phyloP scores from a whole-genome alignment of 2,797 vertebrate species.

The Oryzias sinensis region DNA sequence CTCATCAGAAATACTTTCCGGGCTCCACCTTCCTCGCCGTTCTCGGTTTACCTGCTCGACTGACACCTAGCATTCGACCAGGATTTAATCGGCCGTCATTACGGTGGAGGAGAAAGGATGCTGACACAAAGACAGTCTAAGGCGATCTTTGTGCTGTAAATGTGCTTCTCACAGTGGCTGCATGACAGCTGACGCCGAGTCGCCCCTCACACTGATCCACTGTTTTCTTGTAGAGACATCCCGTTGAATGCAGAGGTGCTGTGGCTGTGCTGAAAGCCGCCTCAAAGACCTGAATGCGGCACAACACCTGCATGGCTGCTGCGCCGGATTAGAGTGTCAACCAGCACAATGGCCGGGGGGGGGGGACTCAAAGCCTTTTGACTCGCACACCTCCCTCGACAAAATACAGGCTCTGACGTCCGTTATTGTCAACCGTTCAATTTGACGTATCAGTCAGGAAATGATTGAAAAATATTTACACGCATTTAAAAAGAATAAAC shows the following conservation, averaged over 20 bases:
- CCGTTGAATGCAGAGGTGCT: slow-evolving; percentile 66
- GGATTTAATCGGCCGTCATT: slow-evolving; percentile 79
- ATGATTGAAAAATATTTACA: slow-evolving; percentile 72
- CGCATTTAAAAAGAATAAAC: slow-evolving; percentile 69
- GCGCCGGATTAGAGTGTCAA: slow-evolving; percentile 75
- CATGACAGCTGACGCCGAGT: slow-evolving; percentile 72
- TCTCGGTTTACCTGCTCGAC: slow-evolving; percentile 61
- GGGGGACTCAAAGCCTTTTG: slow-evolving; percentile 61
- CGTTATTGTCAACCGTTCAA: slow-evolving; percentile 57
- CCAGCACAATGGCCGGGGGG: slow-evolving; percentile 63
- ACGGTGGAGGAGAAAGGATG: slow-evolving; percentile 60
- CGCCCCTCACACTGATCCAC: slow-evolving; percentile 70
- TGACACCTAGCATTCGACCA: slow-evolving; percentile 73
- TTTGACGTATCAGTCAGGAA: slow-evolving; percentile 63
- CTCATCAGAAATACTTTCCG: slow-evolving; percentile 50
- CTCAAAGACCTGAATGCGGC: slow-evolving; percentile 68
- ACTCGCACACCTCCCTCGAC: slow-evolving; percentile 24
- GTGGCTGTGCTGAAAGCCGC: slow-evolving; percentile 57
- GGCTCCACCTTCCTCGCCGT: slow-evolving; percentile 38
- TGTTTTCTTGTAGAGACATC: slow-evolving; percentile 76
- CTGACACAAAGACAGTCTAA: slow-evolving; percentile 72
- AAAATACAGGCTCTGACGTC: slow-evolving; percentile 30
- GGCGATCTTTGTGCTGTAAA: slow-evolving; percentile 74
- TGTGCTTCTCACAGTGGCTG: slow-evolving; percentile 59
- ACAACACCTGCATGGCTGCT: slow-evolving; percentile 73